phyloP scores from a whole-genome alignment of 2,797 vertebrate genomes.

The Masticophis lateralis region DNA sequence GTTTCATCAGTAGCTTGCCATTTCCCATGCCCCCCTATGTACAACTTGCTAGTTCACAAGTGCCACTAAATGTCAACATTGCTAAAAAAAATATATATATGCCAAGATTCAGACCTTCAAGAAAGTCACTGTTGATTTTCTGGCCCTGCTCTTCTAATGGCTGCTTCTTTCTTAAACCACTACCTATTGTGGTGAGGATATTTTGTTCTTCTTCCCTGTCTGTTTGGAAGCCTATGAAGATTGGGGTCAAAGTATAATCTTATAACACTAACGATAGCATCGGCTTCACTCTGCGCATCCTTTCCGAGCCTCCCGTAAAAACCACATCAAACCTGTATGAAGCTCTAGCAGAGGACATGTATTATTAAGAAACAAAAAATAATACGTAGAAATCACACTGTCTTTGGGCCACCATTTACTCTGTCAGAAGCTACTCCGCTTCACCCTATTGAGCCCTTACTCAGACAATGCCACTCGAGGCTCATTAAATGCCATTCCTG shows the following conservation, averaged over 20 bases:
- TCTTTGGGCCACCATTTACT: not conserved
- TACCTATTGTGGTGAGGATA: not conserved
- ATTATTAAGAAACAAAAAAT: not conserved
- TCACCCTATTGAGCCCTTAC: not conserved
- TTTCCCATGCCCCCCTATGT: not conserved
- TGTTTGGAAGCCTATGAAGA: not conserved
- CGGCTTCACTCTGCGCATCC: not conserved
- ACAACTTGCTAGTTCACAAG: not conserved
- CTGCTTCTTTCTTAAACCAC: not conserved
- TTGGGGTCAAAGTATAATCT: not conserved
- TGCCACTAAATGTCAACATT: not conserved
- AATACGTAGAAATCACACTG: not conserved
- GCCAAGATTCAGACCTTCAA: not conserved
- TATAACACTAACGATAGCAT: not conserved
- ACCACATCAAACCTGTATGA: not conserved
- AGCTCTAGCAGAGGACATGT: not conserved
- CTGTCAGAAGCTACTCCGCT: not conserved
- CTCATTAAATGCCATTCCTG: not conserved
- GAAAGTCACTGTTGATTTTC: not conserved
- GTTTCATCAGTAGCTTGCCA: not conserved
- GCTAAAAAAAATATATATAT: not conserved
- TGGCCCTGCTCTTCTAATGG: not conserved
- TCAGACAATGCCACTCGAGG: not conserved
- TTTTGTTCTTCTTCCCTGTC: not conserved
- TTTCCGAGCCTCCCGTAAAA: not conserved